Evolutionary conservation across 2,113 vertebrate species (phyloP).

Genomic region (Rhombomys opimus): DNA sequence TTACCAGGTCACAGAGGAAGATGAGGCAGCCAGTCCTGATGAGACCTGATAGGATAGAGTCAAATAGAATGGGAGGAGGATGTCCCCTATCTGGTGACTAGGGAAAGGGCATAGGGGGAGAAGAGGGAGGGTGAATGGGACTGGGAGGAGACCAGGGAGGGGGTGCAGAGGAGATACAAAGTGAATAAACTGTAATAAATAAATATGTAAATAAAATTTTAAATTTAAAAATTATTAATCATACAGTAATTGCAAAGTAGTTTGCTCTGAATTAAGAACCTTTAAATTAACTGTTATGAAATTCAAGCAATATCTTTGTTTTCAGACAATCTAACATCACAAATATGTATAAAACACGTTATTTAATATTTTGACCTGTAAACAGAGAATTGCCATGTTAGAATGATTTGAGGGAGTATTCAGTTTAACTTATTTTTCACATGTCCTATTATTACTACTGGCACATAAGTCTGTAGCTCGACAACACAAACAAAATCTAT

Average conservation of each 20-base stretch:
- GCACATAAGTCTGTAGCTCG: conserved; percentile 16
- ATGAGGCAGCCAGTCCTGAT: no score
- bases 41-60: no score
- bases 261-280: conserved; percentile 26
- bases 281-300: conserved; percentile 46
- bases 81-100: no score
- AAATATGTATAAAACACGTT: conserved; percentile 46
- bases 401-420: conserved; percentile 14
- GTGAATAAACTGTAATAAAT: no score
- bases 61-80: no score
- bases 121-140: no score
- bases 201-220: no score
- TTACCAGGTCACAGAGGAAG: no score
- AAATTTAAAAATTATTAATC: neutral
- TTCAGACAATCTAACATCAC: conserved; percentile 40
- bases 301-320: conserved; percentile 21
- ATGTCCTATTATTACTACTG: conserved; percentile 52
- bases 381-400: conserved; percentile 60
- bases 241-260: neutral
- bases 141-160: no score
- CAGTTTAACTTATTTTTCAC: conserved; percentile 73
- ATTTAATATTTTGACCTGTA: conserved; percentile 63
- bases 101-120: no score
- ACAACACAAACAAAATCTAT: conserved; percentile 49
- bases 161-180: no score